Evolutionary conservation across 2,888 invertebrate species (phyloP), one percentile per base, ranked within the genome.

Genomic region (Melieria picta): DNA sequence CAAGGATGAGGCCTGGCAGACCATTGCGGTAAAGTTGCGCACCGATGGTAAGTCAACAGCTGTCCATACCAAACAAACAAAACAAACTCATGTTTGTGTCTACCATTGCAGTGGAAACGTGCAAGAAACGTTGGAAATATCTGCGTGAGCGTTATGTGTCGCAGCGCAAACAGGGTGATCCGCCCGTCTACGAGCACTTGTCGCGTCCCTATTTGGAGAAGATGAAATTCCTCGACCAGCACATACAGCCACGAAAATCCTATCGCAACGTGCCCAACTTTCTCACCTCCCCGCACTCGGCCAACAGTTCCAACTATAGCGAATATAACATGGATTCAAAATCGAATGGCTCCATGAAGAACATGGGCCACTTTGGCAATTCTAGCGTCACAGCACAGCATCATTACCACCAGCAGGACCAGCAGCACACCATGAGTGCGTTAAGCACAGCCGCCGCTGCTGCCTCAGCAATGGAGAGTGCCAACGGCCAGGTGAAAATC

Each of bases 121-220:
- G 87, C 74, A 87, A 87, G 67, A 87, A 87, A 74, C 85, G 87
- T 2, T 87, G 87, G 87, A 87, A 87, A 75, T 87, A 87, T 65
- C 71, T 87, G 7, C 81, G 87, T 4, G 87, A 87, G 67, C 83
- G 87, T 0, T 87, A 87, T 72, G 87, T 87, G 0, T 87, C 87
- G 4, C 87, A 87, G 72, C 83, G 86, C 3, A 87, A 87, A 72
- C 86, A 86, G 72, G 85, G 86, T 4, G 86, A 86, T 73, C 85
- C 87, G 4, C 87, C 87, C 5, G 85, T 85, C 4, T 87, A 86
- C 74, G 87, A 87, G 69, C 87, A 87, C 73, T 77, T 87, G 9
- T 87, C 87, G 3, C 84, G 87, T 2, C 87, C 87, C 1, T 87
- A 87, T 79, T 77, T 87, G 64, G 87, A 87, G 74, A 87, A 87